Conservation (phyloP, 2,113 vertebrate genomes). For the Chaetorhynchus papuensis region DNA sequence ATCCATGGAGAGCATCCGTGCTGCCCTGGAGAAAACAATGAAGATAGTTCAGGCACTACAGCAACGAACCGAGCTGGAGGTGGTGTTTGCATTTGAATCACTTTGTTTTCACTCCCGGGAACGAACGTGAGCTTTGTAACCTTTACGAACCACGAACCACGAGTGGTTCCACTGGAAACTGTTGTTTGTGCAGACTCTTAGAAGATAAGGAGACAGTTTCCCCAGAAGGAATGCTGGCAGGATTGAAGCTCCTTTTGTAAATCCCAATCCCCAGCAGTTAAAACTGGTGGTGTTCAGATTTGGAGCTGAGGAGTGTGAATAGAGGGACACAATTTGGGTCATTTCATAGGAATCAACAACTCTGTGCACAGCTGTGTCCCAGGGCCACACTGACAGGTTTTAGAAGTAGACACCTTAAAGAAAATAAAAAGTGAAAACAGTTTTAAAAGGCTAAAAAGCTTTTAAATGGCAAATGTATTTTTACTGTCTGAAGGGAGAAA, state of each 20-base stretch:
- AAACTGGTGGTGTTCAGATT: neutral
- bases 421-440: neutral
- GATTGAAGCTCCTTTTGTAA: neutral
- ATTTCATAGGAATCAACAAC: neutral
- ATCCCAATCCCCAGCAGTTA: neutral
- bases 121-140: neutral
- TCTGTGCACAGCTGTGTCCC: neutral
- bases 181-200: accelerated
- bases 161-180: neutral
- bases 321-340: neutral
- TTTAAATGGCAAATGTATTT: neutral
- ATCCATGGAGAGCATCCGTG: conserved; percentile 76
- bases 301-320: neutral
- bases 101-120: neutral
- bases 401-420: neutral
- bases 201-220: neutral
- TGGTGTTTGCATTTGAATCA: conserved; percentile 33
- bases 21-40: conserved; percentile 69
- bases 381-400: neutral
- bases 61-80: conserved; percentile 72
- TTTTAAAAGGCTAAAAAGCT: neutral
- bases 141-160: accelerated
- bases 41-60: conserved; percentile 73
- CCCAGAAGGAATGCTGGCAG: neutral
- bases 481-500: neutral